phyloP scores from a whole-genome alignment of 1,140 invertebrate genomes.

The Eumaeus atala region DNA sequence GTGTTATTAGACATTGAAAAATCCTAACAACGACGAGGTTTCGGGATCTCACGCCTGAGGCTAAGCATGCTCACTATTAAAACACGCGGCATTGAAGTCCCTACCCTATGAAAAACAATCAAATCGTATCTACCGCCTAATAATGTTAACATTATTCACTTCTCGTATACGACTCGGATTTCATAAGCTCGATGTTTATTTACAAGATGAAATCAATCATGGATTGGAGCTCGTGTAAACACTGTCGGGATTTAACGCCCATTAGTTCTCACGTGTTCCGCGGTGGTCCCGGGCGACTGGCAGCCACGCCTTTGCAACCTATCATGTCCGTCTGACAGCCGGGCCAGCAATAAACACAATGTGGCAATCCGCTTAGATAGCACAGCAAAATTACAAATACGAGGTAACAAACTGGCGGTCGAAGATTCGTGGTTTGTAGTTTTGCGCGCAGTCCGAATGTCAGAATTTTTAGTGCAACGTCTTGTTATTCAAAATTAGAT shows the following conservation, averaged over 20 bases:
- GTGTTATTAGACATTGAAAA: too few species aligned
- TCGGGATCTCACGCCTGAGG: too few species aligned
- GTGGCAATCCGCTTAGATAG: constrained; percentile 25
- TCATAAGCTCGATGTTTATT: constrained; percentile 3
- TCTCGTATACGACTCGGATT: too few species aligned
- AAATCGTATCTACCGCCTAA: too few species aligned
- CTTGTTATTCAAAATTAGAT: too few species aligned
- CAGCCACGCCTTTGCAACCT: constrained; percentile 43
- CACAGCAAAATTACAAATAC: too few species aligned
- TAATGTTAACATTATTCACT: too few species aligned
- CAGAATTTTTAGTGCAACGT: too few species aligned
- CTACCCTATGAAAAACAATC: too few species aligned
- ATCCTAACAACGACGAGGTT: too few species aligned
- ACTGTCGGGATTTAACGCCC: constrained; percentile 14
- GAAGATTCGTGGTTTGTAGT: constrained; percentile 2
- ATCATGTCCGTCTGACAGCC: constrained; percentile 42
- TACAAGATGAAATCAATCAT: constrained; percentile 5
- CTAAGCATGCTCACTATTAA: too few species aligned
- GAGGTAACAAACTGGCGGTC: constrained; percentile 16
- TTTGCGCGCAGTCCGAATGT: constrained; percentile 6
- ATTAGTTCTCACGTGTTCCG: constrained; percentile 37
- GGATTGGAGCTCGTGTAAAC: constrained; percentile 7
- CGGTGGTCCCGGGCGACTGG: constrained; percentile 26
- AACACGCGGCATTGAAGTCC: too few species aligned
- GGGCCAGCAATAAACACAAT: constrained; percentile 29